phyloP scores from a whole-genome alignment of 2,888 invertebrate species.

The Dicroscelio sp. region DNA sequence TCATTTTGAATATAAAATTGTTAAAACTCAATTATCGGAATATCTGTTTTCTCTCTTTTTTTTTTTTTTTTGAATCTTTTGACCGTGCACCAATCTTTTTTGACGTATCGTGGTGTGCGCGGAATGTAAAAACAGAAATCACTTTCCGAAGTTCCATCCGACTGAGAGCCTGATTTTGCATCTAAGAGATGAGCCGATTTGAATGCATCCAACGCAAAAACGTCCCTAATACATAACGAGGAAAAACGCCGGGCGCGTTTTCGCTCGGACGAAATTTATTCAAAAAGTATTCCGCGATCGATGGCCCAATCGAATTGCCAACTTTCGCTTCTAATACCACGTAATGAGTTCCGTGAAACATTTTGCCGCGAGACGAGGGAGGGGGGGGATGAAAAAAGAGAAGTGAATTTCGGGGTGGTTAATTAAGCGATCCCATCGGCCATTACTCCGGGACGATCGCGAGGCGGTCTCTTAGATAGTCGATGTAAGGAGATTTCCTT shows the following conservation, averaged over 20 bases:
- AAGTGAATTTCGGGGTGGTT: slow-evolving; percentile 39
- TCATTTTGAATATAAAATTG: too few relatives aligned
- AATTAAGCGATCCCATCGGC: slow-evolving; percentile 62
- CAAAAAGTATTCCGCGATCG: slow-evolving; percentile 51
- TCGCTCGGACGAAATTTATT: slow-evolving; percentile 55
- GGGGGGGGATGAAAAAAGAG: not conserved
- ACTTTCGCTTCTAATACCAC: slow-evolving; percentile 35
- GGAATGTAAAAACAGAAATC: slow-evolving; percentile 60
- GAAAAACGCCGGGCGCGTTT: slow-evolving; percentile 45
- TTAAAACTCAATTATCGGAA: too few relatives aligned
- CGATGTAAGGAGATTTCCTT: slow-evolving; percentile 63
- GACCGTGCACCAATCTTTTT: too few relatives aligned
- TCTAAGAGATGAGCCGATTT: slow-evolving; percentile 66
- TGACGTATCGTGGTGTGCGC: slow-evolving; percentile 1
- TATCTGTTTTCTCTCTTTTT: too few relatives aligned
- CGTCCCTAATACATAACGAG: slow-evolving; percentile 53
- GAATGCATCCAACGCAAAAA: slow-evolving; percentile 66
- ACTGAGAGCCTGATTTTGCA: slow-evolving; percentile 43
- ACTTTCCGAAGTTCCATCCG: slow-evolving; percentile 22
- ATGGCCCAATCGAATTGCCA: slow-evolving; percentile 23
- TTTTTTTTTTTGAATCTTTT: too few relatives aligned
- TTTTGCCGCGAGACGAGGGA: slow-evolving; percentile 1
- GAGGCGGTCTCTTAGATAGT: slow-evolving; percentile 39
- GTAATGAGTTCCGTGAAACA: slow-evolving; percentile 44
- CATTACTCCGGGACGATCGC: slow-evolving; percentile 38